Percentiles rank a stretch among this genome's conserved stretches.
These are phyloP conservation scores for Chlorops oryzae DNA, from an alignment of 1,140 invertebrate species.

Conservation along the genomic window DNA sequence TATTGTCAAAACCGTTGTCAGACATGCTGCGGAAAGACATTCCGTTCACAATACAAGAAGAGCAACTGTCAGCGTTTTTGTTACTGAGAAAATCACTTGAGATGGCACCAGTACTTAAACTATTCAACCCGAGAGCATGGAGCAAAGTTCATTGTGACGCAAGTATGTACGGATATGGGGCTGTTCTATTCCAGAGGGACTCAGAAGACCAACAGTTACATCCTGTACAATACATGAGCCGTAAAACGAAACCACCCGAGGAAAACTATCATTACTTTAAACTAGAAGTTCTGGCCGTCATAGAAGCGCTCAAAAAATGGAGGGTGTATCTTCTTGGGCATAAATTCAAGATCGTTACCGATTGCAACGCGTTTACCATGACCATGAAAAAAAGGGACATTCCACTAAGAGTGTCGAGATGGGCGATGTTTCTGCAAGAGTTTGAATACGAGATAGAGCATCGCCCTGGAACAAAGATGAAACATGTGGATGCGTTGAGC, in stretches of 20 bases:
- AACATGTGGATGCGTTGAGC: conserved; percentile 23
- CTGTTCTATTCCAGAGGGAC: conserved; percentile 31
- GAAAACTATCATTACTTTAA: conserved; percentile 27
- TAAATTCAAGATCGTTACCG: conserved; percentile 13
- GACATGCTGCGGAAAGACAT: no score
- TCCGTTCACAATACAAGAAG: no score
- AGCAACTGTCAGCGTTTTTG: no score
- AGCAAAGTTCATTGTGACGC: conserved; percentile 43
- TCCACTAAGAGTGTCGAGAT: conserved; percentile 11
- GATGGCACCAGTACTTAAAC: conserved; percentile 31
- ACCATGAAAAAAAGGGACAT: conserved; percentile 23
- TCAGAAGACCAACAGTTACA: conserved; percentile 9
- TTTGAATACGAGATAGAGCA: conserved; percentile 23
- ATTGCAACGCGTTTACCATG: conserved; percentile 33
- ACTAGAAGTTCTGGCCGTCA: conserved; percentile 25
- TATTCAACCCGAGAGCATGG: conserved; percentile 25
- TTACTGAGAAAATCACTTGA: no score
- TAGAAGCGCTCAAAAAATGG: conserved; percentile 23
- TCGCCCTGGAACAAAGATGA: conserved; percentile 17
- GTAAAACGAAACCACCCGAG: conserved; percentile 9
- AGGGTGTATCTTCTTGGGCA: conserved; percentile 12
- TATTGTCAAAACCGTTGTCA: no score
- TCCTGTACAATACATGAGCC: conserved; percentile 29
- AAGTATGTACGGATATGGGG: conserved; percentile 25
- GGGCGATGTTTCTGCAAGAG: conserved; percentile 22